phyloP scores from a whole-genome alignment of 2,797 vertebrate genomes.

The Thaleichthys pacificus region DNA sequence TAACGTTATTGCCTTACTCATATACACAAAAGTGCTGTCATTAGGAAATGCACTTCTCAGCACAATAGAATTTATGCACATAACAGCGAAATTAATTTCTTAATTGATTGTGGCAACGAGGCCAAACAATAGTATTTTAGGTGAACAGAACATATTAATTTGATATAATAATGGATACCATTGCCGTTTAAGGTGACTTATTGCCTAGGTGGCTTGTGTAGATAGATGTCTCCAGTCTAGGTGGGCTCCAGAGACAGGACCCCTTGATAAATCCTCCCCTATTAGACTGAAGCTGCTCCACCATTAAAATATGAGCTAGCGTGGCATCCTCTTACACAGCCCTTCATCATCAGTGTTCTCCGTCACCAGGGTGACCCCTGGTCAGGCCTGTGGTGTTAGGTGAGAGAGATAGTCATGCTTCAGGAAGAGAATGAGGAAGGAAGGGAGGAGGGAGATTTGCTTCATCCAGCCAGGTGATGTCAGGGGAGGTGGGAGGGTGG shows the following conservation, averaged over 20 bases:
- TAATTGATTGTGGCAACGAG: not conserved
- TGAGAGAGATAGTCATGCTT: slow-evolving; percentile 35
- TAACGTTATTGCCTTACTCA: too few relatives aligned
- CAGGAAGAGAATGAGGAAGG: not conserved
- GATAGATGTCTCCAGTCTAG: not conserved
- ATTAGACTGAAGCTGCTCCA: not conserved
- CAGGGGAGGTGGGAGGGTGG: not conserved
- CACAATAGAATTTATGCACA: too few relatives aligned
- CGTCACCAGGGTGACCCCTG: not conserved
- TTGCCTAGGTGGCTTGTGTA: slow-evolving; percentile 21
- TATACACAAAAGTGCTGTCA: too few relatives aligned
- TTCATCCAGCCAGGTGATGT: slow-evolving; percentile 7
- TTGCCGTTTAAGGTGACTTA: slow-evolving; percentile 33
- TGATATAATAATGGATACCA: too few relatives aligned
- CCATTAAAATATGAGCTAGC: not conserved
- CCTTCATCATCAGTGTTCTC: not conserved
- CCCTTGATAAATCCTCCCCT: not conserved
- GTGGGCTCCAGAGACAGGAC: too few relatives aligned
- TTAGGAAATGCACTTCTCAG: too few relatives aligned
- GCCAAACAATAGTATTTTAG: not conserved
- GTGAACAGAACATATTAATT: too few relatives aligned
- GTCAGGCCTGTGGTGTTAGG: slow-evolving; percentile 6
- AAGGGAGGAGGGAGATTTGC: not conserved
- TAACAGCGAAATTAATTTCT: not conserved
- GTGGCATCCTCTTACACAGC: not conserved